Evolutionary conservation across 2,797 vertebrate genomes (phyloP), one percentile per base, ranked within the genome.

Genomic region (Liparis tanakae): DNA sequence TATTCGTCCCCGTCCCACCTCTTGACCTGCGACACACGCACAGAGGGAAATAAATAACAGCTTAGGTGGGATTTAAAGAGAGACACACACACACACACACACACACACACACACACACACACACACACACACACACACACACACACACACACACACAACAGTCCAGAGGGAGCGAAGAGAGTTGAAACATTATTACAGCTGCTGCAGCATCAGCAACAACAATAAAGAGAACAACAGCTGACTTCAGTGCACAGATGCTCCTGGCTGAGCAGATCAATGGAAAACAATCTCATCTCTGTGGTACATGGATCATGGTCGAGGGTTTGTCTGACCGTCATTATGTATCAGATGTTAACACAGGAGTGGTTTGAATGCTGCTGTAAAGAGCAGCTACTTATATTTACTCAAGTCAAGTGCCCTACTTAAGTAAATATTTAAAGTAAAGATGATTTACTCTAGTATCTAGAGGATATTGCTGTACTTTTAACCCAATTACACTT

Each of bases 1-100:
- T 51, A 96, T 94, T 0, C 96, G 94, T 0, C 12, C 70, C 79
- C 81, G 62, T 4, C 68, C 61, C 20, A 8, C 1, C 0, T 76
- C 56, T 48, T 84, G 69, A 84, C 91, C 96, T 95, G 88, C 8
- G 10, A 84, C 63, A 66, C 22, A 61, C 39, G 78, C 33, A 58
- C 20, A 67, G 3, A 59, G 25, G 57, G 10, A 51, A 51, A 74
- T 37, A 43, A 74, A 71, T 30, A 64, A 14, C 1, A 78, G 25
- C 8, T 72, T 6, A 10, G 67, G 41, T 30, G 30, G 30, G 50
- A 65, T 72, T 70, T 12, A 39, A 33, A 67, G 70, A 57, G 59
- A 76, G 34, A 55, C 36, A 54, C 34, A 33, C 17, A 41, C n/a
- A 43, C n/a, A n/a, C n/a, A n/a, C n/a, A n/a, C n/a, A n/a, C n/a